Evolutionary conservation across 2,888 invertebrate genomes (phyloP).

Genomic region (Selenia dentaria): DNA sequence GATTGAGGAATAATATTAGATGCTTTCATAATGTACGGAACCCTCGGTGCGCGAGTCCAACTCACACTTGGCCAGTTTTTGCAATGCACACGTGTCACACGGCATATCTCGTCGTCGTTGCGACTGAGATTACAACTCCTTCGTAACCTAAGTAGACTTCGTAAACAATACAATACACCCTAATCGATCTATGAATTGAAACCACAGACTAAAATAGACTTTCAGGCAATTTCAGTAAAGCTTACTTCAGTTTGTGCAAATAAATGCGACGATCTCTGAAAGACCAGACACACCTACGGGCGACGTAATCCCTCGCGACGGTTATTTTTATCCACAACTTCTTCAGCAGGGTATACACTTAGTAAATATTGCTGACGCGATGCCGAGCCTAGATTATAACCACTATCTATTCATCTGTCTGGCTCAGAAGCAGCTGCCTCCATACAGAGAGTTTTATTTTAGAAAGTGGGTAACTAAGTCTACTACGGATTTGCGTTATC

Average conservation of each 20-base stretch:
- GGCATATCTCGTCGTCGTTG: no score
- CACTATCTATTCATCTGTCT: slow-evolving; percentile 43
- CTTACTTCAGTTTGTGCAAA: slow-evolving; percentile 27
- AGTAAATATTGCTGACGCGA: slow-evolving; percentile 53
- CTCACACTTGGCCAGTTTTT: no score
- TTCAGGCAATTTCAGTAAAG: slow-evolving; percentile 36
- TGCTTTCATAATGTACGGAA: no score
- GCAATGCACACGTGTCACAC: no score
- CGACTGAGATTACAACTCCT: no score
- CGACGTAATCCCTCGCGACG: slow-evolving; percentile 52
- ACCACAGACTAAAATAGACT: slow-evolving; percentile 35
- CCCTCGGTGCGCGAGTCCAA: no score
- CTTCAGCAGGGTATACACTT: slow-evolving; percentile 40
- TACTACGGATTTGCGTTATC: slow-evolving; percentile 31
- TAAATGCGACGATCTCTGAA: slow-evolving; percentile 43
- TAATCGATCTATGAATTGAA: slow-evolving; percentile 56
- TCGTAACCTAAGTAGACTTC: slow-evolving; percentile 61
- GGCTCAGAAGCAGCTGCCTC: slow-evolving; percentile 18
- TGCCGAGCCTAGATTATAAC: slow-evolving; percentile 47
- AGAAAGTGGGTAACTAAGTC: slow-evolving; percentile 35
- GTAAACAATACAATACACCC: slow-evolving; percentile 55
- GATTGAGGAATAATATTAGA: no score
- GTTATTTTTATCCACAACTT: slow-evolving; percentile 64
- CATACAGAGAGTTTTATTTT: slow-evolving; percentile 39
- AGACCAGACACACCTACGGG: slow-evolving; percentile 59